Evolutionary conservation across 2,888 invertebrate species (phyloP).

Genomic region (Agrochola lota): DNA sequence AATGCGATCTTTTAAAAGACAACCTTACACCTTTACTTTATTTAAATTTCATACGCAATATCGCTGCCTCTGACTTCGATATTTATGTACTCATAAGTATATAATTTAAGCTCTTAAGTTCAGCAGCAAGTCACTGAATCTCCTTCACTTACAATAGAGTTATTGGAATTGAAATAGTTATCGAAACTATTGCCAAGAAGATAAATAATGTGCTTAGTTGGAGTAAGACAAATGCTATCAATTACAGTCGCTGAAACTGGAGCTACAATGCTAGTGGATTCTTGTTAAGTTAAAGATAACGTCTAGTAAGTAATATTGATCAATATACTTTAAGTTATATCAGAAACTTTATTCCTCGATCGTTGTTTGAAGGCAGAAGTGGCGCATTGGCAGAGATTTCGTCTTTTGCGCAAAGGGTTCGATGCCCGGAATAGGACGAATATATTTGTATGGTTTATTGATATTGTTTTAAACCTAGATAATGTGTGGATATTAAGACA

Average conservation of each 20-base stretch:
- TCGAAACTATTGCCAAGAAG: conserved; percentile 64
- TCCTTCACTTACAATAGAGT: conserved; percentile 63
- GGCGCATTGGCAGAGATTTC: not conserved
- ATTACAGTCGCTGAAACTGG: conserved; percentile 45
- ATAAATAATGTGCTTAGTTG: conserved; percentile 67
- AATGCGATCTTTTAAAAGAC: not conserved
- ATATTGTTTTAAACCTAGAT: not conserved
- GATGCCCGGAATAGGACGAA: not conserved
- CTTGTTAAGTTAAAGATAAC: conserved; percentile 51
- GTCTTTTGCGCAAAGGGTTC: not conserved
- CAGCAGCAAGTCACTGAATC: conserved; percentile 53
- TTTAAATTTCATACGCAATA: conserved; percentile 12
- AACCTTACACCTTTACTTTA: not conserved
- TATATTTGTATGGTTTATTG: not conserved
- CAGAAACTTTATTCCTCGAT: not conserved
- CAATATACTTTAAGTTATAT: conserved; percentile 20
- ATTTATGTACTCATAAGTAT: conserved; percentile 21
- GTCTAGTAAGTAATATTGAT: conserved; percentile 35
- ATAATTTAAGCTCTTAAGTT: conserved; percentile 45
- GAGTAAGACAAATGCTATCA: conserved; percentile 59
- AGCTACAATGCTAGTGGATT: conserved; percentile 42
- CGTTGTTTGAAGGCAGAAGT: not conserved
- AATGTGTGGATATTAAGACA: not conserved
- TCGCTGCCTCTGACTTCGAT: not conserved
- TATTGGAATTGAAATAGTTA: conserved; percentile 69